Evolutionary conservation across 1,140 invertebrate genomes (phyloP).

Genomic region (Microplitis demolitor): DNA sequence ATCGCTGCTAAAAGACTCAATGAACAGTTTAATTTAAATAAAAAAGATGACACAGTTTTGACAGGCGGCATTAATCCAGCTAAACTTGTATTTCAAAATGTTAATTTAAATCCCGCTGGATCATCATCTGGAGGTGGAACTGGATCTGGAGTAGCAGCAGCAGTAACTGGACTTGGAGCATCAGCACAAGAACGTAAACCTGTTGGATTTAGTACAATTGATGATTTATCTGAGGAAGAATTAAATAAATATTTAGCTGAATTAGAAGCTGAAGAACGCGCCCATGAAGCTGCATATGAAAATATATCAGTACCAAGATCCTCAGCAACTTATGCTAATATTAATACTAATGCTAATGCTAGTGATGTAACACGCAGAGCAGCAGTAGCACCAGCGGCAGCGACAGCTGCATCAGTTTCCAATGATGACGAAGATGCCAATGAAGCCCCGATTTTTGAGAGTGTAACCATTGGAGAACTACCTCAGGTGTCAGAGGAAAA

Average conservation of each 20-base stretch:
- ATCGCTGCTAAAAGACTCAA: conserved; percentile 42
- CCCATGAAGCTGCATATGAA: conserved; percentile 41
- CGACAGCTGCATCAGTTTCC: not conserved
- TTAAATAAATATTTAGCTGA: conserved; percentile 65
- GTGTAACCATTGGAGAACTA: conserved; percentile 47
- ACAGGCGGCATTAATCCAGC: conserved; percentile 28
- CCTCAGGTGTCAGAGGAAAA: conserved; percentile 46
- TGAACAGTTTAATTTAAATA: conserved; percentile 35
- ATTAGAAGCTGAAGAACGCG: conserved; percentile 59
- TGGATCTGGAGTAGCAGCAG: not conserved
- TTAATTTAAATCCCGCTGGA: conserved; percentile 33
- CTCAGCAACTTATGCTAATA: not conserved
- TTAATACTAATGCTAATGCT: not conserved
- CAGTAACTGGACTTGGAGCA: too few relatives aligned
- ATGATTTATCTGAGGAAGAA: conserved; percentile 64
- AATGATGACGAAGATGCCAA: conserved; percentile 50
- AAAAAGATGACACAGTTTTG: not conserved
- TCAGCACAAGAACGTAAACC: conserved; percentile 32
- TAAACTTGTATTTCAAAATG: conserved; percentile 43
- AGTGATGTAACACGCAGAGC: not conserved
- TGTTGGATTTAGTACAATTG: conserved; percentile 37
- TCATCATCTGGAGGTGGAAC: too few relatives aligned
- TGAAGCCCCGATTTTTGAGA: conserved; percentile 51
- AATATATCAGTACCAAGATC: conserved; percentile 34
- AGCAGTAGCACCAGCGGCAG: not conserved